Conservation (phyloP, 2,888 invertebrate species). For the Caradrina kadenii region DNA sequence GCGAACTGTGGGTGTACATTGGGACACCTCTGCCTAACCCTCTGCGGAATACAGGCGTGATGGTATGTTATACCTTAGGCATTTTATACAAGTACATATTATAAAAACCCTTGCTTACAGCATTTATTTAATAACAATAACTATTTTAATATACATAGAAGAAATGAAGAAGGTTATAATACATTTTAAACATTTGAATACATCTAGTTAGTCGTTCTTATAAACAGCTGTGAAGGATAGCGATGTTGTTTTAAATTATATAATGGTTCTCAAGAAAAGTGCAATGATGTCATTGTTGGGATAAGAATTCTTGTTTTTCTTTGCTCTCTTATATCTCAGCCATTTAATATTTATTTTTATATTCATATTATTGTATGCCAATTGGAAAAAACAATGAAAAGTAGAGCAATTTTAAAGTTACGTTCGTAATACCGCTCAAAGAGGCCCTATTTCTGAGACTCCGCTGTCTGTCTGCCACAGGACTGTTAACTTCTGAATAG, state of each 20-base stretch:
- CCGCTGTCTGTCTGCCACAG: too few relatives aligned
- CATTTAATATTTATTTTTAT: constrained; percentile 7
- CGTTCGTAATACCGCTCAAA: too few relatives aligned
- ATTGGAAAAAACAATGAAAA: not conserved
- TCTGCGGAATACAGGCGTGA: too few relatives aligned
- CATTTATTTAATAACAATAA: not conserved
- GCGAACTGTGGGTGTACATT: too few relatives aligned
- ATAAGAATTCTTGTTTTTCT: constrained; percentile 22
- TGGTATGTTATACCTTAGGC: too few relatives aligned
- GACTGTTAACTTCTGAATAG: too few relatives aligned
- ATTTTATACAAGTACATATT: too few relatives aligned
- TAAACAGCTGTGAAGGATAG: constrained; percentile 39
- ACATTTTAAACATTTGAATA: constrained; percentile 16
- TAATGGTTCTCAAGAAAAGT: constrained; percentile 30
- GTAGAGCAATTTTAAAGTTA: not conserved
- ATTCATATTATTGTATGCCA: not conserved
- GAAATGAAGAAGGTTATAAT: constrained; percentile 11
- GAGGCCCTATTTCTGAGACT: too few relatives aligned
- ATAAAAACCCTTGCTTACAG: too few relatives aligned
- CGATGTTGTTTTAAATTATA: constrained; percentile 38
- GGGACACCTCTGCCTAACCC: too few relatives aligned
- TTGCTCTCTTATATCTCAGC: not conserved
- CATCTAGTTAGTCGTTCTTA: constrained; percentile 1
- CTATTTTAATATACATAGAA: not conserved
- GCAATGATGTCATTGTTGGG: constrained; percentile 44